These are phyloP conservation scores for Dolichomitus sp. DNA, from an alignment of 2,888 invertebrate species.

Conservation along the genomic window DNA sequence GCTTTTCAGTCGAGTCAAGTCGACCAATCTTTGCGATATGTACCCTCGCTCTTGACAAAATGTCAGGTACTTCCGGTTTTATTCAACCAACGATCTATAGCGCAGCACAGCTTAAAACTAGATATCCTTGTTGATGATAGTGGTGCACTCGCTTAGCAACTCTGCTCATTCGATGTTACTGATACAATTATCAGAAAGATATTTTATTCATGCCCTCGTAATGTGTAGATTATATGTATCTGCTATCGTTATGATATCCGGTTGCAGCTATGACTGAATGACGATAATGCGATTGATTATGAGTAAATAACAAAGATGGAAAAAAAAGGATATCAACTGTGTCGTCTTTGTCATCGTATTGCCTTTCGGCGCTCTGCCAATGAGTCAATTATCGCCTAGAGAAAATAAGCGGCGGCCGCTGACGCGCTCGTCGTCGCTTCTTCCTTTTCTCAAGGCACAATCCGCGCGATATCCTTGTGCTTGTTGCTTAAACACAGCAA, in stretches of 20 bases:
- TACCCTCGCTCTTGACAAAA: slow-evolving; percentile 30
- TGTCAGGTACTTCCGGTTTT: slow-evolving; percentile 58
- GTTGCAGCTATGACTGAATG: neutral
- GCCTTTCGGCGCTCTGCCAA: slow-evolving; percentile 56
- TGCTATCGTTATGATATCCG: neutral
- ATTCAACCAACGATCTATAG: slow-evolving; percentile 49
- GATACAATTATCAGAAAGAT: slow-evolving; percentile 52
- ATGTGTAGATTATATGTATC: slow-evolving; percentile 4
- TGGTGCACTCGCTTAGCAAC: slow-evolving; percentile 23
- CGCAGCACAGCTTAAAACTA: slow-evolving; percentile 30
- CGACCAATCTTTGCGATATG: slow-evolving; percentile 19
- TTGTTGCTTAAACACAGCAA: slow-evolving; percentile 14
- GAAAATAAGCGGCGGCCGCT: slow-evolving; percentile 34
- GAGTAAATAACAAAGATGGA: neutral
- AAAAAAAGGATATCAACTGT: slow-evolving; percentile 15
- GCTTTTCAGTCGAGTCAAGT: slow-evolving; percentile 44
- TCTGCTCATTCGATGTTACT: neutral
- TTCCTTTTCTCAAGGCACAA: slow-evolving; percentile 55
- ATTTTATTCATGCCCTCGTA: slow-evolving; percentile 30
- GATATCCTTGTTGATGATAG: slow-evolving; percentile 33
- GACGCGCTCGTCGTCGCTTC: slow-evolving; percentile 42
- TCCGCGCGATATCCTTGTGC: slow-evolving; percentile 55
- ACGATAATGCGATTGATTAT: slow-evolving; percentile 7
- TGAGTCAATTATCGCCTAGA: slow-evolving; percentile 69
- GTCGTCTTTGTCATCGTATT: slow-evolving; percentile 32